Percentiles rank a stretch among this genome's conserved stretches.
Evolutionary conservation across 1,140 invertebrate species (phyloP).

Genomic region (Magallana gigas): DNA sequence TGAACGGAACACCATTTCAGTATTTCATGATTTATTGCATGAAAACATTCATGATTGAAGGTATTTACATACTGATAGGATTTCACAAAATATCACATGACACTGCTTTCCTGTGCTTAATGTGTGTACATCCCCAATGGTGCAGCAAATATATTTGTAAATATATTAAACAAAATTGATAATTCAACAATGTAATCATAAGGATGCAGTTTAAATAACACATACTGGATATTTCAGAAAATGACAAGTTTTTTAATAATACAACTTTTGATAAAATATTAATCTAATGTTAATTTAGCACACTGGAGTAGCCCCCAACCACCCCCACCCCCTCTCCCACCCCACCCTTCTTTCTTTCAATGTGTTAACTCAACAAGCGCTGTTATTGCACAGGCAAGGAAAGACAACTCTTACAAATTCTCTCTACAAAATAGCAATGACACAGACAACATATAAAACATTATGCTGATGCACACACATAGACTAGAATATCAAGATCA

Average conservation of each 20-base stretch:
- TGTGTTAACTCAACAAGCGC: too few species aligned
- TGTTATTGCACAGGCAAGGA: slow-evolving; percentile 28
- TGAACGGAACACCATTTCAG: neutral
- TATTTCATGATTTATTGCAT: slow-evolving; percentile 33
- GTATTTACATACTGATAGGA: slow-evolving; percentile 36
- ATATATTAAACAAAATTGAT: neutral
- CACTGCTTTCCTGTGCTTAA: slow-evolving; percentile 8
- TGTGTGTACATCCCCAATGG: neutral
- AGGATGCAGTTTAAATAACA: neutral
- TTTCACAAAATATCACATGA: slow-evolving; percentile 35
- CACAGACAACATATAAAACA: slow-evolving; percentile 30
- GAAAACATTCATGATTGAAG: slow-evolving; percentile 34
- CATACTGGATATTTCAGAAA: neutral
- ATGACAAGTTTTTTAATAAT: neutral
- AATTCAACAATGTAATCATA: neutral
- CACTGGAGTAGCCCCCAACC: too few species aligned
- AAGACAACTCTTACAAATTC: neutral
- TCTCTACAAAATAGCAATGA: neutral
- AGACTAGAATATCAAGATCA: slow-evolving; percentile 30
- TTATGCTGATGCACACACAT: slow-evolving; percentile 11
- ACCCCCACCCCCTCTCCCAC: too few species aligned
- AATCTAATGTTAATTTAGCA: too few species aligned
- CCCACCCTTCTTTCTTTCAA: too few species aligned
- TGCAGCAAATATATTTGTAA: neutral
- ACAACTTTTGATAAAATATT: neutral